Conservation (phyloP, 2,113 vertebrate genomes). For the Tautogolabrus adspersus region DNA sequence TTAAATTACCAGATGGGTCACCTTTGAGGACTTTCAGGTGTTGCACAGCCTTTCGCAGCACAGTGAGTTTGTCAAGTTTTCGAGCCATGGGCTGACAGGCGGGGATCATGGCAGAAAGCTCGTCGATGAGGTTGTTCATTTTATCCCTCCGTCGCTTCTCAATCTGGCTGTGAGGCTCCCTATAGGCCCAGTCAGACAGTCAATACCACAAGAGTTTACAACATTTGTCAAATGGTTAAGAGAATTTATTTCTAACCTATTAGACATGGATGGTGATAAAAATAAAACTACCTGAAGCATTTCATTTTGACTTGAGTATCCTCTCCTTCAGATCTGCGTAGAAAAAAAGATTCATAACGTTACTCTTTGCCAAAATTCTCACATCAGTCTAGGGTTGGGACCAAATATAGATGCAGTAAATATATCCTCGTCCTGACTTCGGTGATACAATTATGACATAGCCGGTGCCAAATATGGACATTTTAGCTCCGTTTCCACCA, state of each 20-base stretch:
- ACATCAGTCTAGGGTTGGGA: not conserved
- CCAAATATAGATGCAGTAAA: no score
- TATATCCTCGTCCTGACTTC: no score
- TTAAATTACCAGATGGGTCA: conserved; percentile 55
- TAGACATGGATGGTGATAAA: not conserved
- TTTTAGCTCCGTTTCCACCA: no score
- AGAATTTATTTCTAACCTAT: not conserved
- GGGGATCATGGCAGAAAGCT: conserved; percentile 92
- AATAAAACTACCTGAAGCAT: conserved; percentile 73
- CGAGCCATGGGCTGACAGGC: conserved; percentile 92
- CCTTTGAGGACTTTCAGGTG: conserved; percentile 93
- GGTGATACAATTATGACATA: no score
- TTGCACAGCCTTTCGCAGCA: conserved; percentile 93
- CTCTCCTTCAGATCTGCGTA: conserved; percentile 72
- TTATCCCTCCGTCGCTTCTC: conserved; percentile 94
- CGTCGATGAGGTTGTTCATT: conserved; percentile 96
- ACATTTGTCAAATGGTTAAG: not conserved
- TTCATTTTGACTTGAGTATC: conserved; percentile 77
- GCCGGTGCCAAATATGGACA: no score
- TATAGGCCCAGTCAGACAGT: conserved; percentile 55
- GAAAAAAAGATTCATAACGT: not conserved
- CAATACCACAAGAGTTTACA: not conserved
- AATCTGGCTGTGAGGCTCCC: conserved; percentile 95
- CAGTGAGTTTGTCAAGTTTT: conserved; percentile 93
- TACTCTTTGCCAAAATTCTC: not conserved